Percentiles rank a stretch among this genome's conserved stretches.
Evolutionary conservation across 2,888 invertebrate species (phyloP).

Genomic region (Rugalucina vietnamica): DNA sequence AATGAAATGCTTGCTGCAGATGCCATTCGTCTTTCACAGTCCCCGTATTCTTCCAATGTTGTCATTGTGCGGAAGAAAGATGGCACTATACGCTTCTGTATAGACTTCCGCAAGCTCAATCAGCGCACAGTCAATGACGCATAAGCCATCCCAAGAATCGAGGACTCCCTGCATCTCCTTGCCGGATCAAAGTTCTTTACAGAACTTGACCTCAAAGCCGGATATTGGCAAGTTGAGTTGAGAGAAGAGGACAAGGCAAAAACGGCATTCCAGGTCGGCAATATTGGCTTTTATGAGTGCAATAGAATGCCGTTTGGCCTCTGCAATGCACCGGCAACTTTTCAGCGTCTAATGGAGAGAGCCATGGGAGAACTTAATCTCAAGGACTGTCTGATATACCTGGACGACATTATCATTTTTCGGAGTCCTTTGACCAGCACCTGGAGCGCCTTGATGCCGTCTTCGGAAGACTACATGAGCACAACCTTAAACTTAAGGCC

Average conservation of each 20-base stretch:
- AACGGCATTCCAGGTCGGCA: slow-evolving; percentile 56
- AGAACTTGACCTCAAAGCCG: slow-evolving; percentile 20
- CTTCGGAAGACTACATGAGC: neutral
- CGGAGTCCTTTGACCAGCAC: neutral
- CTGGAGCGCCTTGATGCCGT: neutral
- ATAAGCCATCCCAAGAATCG: slow-evolving; percentile 23
- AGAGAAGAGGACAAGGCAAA: slow-evolving; percentile 38
- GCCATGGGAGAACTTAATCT: slow-evolving; percentile 27
- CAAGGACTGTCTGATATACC: neutral
- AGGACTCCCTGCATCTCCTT: slow-evolving; percentile 25
- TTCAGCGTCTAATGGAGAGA: slow-evolving; percentile 53
- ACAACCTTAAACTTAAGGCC: neutral
- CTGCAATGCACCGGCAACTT: slow-evolving; percentile 46
- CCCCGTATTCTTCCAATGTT: slow-evolving; percentile 25
- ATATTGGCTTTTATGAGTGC: slow-evolving; percentile 48
- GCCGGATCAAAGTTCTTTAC: slow-evolving; percentile 21
- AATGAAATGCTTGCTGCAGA: slow-evolving; percentile 21
- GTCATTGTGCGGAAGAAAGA: slow-evolving; percentile 33
- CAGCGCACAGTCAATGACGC: slow-evolving; percentile 31
- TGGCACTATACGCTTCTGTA: slow-evolving; percentile 22
- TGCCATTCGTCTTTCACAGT: slow-evolving; percentile 23
- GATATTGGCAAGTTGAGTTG: slow-evolving; percentile 34
- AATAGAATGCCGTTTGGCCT: slow-evolving; percentile 54
- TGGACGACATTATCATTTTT: slow-evolving; percentile 20
- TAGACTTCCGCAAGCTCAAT: slow-evolving; percentile 31